Base-by-base conservation (phyloP, 2,888 invertebrate genomes). In the Eupithecia subumbrata region DNA sequence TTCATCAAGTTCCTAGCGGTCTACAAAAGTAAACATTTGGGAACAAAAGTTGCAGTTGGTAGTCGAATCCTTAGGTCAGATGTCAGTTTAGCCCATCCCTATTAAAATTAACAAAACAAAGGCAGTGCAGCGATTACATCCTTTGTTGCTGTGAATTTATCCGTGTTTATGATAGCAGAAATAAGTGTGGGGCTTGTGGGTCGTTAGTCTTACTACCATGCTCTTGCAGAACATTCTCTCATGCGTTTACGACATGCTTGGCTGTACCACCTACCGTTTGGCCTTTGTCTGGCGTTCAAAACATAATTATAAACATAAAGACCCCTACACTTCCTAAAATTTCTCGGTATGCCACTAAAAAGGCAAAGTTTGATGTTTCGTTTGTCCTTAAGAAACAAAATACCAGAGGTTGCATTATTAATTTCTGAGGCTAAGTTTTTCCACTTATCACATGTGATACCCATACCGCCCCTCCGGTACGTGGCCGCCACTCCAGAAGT, bases 51-150 rank as follows among this genome's bases (percentile, higher is more conserved):
- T 16, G 16, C 45, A 45, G 16, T 16, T 4, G 37, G 4, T 4
- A 45, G 7, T 16, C 18, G 16, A 16, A 16, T 45, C 5, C 45
- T 7, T 5, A 45, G 14, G 7, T 22, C 22, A 56, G 40, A 67
- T 5, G n/a, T 67, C 11, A 67, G 11, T 4, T 67, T 67, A 40
- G 68, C 71, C 43, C 78, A 43, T 68, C 76, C 14, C 73, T 76
- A 81, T 73, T 76, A 78, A 73, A 82, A 81, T 82, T 81, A 81
- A 79, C 76, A 80, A 78, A 79, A 80, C 80, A 81, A 81, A 79
- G 79, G 79, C 79, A 71, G 30, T 70, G 75, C 81, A 68, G 77
- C 78, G 78, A 80, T 79, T 81, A 80, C 76, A 79, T 45, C 79
- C 73, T 76, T 82, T 80, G 79, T 82, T 80, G 78, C 68, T 77